A percentile compares a stretch with the other conserved stretches of the same genome.
These are phyloP conservation scores for Pollenia labialis DNA, from an alignment of 2,888 invertebrate genomes.

Conservation along the genomic window DNA sequence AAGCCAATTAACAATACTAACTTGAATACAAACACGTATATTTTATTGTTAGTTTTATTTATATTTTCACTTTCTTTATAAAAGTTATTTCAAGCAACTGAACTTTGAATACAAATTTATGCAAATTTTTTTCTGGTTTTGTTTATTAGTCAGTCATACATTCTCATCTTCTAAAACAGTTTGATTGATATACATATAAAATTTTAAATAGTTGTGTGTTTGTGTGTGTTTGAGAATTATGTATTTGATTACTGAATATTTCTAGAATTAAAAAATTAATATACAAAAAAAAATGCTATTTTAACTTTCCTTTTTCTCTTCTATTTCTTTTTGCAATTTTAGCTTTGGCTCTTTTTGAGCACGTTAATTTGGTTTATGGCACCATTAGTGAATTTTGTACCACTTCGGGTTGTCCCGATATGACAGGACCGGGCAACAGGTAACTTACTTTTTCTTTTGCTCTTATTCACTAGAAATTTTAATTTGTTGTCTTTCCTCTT, in stretches of 20 bases:
- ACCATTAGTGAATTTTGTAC: conserved; percentile 99
- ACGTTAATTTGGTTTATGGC: conserved; percentile 99
- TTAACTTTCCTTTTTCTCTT: conserved; percentile 46
- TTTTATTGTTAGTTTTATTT: conserved; percentile 23
- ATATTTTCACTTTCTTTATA: conserved; percentile 66
- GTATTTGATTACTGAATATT: conserved; percentile 40
- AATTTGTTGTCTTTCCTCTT: conserved; percentile 65
- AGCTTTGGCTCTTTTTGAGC: conserved; percentile 99
- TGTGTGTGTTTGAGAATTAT: not conserved
- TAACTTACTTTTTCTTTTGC: conserved; percentile 83
- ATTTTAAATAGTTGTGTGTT: not conserved
- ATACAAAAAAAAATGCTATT: not conserved
- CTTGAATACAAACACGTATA: conserved; percentile 6
- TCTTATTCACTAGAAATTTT: conserved; percentile 8
- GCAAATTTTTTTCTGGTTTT: conserved; percentile 71
- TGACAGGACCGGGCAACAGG: conserved; percentile 98
- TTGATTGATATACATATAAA: conserved; percentile 5
- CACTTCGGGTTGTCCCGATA: conserved; percentile 96
- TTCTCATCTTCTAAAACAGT: conserved; percentile 18
- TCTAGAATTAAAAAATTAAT: conserved; percentile 1
- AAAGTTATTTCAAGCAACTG: conserved; percentile 7
- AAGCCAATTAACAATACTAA: conserved; percentile 33
- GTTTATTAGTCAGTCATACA: conserved; percentile 59
- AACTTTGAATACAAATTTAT: conserved; percentile 73
- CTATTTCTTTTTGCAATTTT: conserved; percentile 80